Evolutionary conservation across 2,797 vertebrate species (phyloP), one percentile per base, ranked within the genome.

Genomic region (Danio jaintianensis): DNA sequence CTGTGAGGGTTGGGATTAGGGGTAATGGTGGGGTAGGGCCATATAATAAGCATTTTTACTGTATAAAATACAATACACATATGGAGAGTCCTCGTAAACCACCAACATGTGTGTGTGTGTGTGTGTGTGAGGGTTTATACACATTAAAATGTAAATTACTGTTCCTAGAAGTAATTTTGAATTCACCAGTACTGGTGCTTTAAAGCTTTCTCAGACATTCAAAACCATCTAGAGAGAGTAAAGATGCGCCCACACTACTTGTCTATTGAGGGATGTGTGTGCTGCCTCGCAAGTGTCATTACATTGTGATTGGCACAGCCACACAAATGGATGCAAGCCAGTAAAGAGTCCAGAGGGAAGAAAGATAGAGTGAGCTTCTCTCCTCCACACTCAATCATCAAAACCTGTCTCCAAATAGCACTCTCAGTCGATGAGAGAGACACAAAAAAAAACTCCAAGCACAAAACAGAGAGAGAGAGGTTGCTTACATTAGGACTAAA

Each of bases 401-500:
- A 52, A 71, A n/a, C 38, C 48, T 58, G 48, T 76, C 29, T 73
- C 56, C 42, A 55, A 75, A 52, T 59, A 70, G 56, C 70, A 18
- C 56, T 69, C 53, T 52, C 50, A 73, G 70, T 78, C 78, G 64
- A 58, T 59, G 43, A 83, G 67, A 68, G 53, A 64, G 29, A 66
- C 62, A 78, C 59, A 43, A 56, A 75, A 56, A 75, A 38, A 69
- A 43, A 81, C 40, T 67, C 56, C 12, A 38, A 64, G 53, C 77
- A 78, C 69, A 48, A 68, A 55, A 80, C 59, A 75, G 7, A 75
- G 55, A 56, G 29, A 75, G 59, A 50, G 48, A 42, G 64, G 18
- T 66, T 53, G 20, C 80, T 83, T 86, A 82, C 80, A 85, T 86
- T 84, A 86, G 42, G 74, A 81, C 82, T 75, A 74, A 85, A 87